Evolutionary conservation across 1,140 invertebrate genomes (phyloP), one percentile per base, ranked within the genome.

Genomic region (Zophobas atratus): DNA sequence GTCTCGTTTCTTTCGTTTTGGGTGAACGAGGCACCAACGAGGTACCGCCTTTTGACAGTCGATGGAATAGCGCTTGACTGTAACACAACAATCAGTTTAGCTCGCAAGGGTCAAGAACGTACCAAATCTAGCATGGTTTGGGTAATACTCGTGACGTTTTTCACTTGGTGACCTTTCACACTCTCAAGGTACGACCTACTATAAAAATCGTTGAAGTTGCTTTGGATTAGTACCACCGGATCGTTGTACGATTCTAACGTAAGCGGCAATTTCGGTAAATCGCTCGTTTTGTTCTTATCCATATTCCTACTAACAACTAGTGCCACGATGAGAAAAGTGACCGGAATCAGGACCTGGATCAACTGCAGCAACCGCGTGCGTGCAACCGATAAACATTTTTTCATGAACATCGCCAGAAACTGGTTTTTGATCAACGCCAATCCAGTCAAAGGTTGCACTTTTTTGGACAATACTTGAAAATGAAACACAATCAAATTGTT

Each of bases 321-420:
- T 1, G 91, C 89, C 57, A 92, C 84, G 0, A 88, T 84, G 33
- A 93, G 88, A 80, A 92, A 91, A 70, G 91, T 85, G 1, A 92
- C 86, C 0, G 92, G 91, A 34, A 91, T 88, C 1, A 89, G 75
- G 46, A 91, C 88, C 81, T 92, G 91, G 82, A 92, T 88, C 0
- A 90, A 60, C 0, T 89, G 85, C 0, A 90, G 81, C 1, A 90
- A 70, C 86, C 90, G 90, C 39, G 90, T 90, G 41, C 91, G 86
- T 67, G 87, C 86, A 0, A 90, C 87, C 4, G 89, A 89, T 6
- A 91, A 86, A 1, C 88, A 81, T 71, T 91, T 89, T 80, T 93
- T 93, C 36, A 91, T 84, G 32, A 93, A 82, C 89, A 93, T 92
- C 0, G 91, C 92, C 38, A 85, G 85, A 81, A 90, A 90, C 83